Evolutionary conservation across 30 jellyfish, hydroid and myxozoan species (phyloP).

Genomic region (Mastigias papua): DNA sequence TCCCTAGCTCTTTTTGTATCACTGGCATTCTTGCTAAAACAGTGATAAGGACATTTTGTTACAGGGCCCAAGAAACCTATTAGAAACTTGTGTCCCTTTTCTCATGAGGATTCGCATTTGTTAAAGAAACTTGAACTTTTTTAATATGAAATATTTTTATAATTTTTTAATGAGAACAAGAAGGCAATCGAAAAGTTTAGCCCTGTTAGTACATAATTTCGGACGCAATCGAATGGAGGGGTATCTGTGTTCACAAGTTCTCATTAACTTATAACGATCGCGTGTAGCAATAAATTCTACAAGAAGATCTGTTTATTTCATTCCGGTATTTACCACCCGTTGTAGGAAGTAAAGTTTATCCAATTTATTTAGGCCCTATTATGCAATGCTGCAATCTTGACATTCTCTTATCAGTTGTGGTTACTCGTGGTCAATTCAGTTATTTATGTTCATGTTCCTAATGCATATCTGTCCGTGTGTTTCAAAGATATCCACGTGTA

Average conservation of each 20-base stretch:
- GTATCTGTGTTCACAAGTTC: neutral
- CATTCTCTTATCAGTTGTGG: constrained; percentile 38
- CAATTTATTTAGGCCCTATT: constrained; percentile 19
- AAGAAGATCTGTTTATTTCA: constrained; percentile 9
- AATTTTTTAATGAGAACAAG: too few species aligned
- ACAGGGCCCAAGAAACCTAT: too few species aligned
- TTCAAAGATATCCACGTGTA: neutral
- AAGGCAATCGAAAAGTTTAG: too few species aligned
- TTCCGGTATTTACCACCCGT: constrained; percentile 26
- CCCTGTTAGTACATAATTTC: too few species aligned
- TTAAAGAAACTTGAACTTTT: too few species aligned
- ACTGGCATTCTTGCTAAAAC: too few species aligned
- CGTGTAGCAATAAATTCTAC: constrained; percentile 13
- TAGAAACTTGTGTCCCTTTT: too few species aligned
- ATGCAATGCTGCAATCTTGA: constrained; percentile 1
- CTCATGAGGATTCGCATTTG: too few species aligned
- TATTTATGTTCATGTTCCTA: constrained; percentile 1
- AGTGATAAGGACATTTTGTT: too few species aligned
- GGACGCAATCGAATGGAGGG: too few species aligned
- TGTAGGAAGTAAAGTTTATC: constrained; percentile 48
- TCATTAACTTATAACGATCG: constrained; percentile 9
- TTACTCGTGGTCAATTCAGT: constrained; percentile 31
- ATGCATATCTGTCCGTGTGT: neutral
- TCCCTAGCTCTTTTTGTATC: too few species aligned
- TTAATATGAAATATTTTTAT: too few species aligned